Evolutionary conservation across 2,888 invertebrate species (phyloP).

Genomic region (Dascillus cervinus): DNA sequence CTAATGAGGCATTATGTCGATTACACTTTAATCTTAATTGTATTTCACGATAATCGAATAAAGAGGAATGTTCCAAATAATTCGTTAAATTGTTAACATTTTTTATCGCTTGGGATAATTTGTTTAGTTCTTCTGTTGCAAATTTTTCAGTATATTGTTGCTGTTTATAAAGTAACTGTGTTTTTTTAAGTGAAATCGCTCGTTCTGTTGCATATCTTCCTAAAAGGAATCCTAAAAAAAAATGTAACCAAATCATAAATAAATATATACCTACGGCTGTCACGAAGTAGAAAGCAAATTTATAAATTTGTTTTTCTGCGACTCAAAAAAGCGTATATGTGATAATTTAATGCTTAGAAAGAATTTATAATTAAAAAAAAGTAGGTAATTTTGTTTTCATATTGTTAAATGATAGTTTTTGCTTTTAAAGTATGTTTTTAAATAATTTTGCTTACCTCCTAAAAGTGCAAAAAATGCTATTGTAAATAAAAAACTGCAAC

Average conservation of each 20-base stretch:
- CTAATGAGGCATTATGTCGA: not conserved
- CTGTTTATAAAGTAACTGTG: constrained; percentile 28
- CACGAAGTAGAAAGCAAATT: too few relatives aligned
- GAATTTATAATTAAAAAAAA: too few relatives aligned
- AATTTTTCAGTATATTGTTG: constrained; percentile 28
- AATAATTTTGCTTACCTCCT: constrained; percentile 33
- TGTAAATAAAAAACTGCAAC: constrained; percentile 43
- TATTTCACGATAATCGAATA: constrained; percentile 10
- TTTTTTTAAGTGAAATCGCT: constrained; percentile 31
- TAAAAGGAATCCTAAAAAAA: constrained; percentile 38
- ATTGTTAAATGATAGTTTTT: too few relatives aligned
- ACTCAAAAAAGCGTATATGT: too few relatives aligned
- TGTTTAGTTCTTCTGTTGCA: constrained; percentile 22
- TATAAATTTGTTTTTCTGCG: too few relatives aligned
- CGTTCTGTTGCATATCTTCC: constrained; percentile 42
- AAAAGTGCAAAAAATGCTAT: constrained; percentile 43
- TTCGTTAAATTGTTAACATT: constrained; percentile 15
- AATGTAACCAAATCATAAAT: constrained; percentile 3
- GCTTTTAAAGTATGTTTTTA: too few relatives aligned
- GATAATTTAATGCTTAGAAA: too few relatives aligned
- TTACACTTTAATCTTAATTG: constrained; percentile 13
- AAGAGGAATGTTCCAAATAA: constrained; percentile 8
- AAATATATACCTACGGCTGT: too few relatives aligned
- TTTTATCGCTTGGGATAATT: constrained; percentile 19
- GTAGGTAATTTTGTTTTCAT: too few relatives aligned